Percentiles rank a stretch among this genome's conserved stretches.
Conservation (phyloP, 23 tunicate genomes). For the Halocynthia aurantium region DNA sequence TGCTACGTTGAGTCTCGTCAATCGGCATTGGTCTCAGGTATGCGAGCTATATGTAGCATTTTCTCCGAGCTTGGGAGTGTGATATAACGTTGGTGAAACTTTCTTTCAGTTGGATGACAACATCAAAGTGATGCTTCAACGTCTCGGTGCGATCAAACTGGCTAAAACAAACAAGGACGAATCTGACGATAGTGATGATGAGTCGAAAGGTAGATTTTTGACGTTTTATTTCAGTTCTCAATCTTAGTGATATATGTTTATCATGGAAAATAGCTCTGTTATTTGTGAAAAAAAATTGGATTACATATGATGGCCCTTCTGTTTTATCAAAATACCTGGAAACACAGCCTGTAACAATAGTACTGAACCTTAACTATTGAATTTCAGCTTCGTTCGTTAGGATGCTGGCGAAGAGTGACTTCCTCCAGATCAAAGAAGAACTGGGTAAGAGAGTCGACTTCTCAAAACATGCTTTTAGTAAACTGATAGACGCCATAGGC, state of each 20-base stretch:
- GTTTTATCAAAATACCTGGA: too few species aligned
- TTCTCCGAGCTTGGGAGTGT: not conserved
- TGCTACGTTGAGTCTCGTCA: conserved; percentile 78
- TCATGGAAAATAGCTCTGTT: too few species aligned
- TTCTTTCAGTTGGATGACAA: conserved; percentile 76
- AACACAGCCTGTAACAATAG: too few species aligned
- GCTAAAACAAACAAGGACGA: conserved; percentile 14
- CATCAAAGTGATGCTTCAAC: conserved; percentile 52
- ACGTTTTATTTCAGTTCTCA: too few species aligned
- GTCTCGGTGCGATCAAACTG: conserved; percentile 38
- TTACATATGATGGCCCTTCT: too few species aligned
- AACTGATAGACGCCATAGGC: conserved; percentile 66
- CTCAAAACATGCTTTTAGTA: conserved; percentile 43
- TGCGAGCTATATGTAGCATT: not conserved
- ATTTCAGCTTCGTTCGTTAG: conserved; percentile 31
- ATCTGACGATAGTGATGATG: conserved; percentile 28
- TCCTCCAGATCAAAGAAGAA: conserved; percentile 72
- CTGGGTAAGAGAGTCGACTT: conserved; percentile 58
- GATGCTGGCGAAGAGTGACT: conserved; percentile 59
- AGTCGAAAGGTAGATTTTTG: conserved; percentile 23
- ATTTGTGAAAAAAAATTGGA: too few species aligned
- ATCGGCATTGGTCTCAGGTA: conserved; percentile 94
- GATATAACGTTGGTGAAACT: not conserved
- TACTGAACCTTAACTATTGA: too few species aligned
- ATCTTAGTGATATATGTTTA: too few species aligned